Evolutionary conservation across 2,888 invertebrate species (phyloP), one percentile per base, ranked within the genome.

Genomic region (Erannis defoliaria): DNA sequence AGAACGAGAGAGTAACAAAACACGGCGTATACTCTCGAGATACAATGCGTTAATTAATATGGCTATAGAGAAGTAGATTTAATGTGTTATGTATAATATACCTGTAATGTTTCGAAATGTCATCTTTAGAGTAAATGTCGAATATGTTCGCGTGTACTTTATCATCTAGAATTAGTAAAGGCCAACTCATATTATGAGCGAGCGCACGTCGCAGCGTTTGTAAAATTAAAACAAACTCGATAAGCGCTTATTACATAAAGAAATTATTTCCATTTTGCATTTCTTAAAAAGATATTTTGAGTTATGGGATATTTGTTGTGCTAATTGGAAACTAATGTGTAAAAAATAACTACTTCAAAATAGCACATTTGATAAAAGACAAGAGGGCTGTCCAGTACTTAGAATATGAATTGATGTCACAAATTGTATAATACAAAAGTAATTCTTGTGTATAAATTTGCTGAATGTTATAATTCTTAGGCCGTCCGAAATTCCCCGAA

Each of bases 401-500:
- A 46, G 18, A 18, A 46, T 33, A 46, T 19, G 12, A 46, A 4
- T 31, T 31, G n/a, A 31, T 46, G 46, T 49, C 49, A 49, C 49
- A 49, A 49, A 49, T 48, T 46, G 26, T 31, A 18, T 14, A 14
- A n/a, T 14, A 26, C 8, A 8, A 26, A 26, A 26, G 8, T 6
- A 26, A 26, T 6, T n/a, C n/a, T n/a, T 2, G 1, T 26, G 26
- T 26, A 26, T n/a, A n/a, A n/a, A n/a, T 4, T 26, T 26, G 26
- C 5, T 26, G 8, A 26, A 8, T 26, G 26, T 31, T 10, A 31
- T 8, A 31, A 31, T 10, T 31, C 2, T 31, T 31, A 31, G 31
- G 31, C 6, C 1, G 31, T 10, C 10, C 26, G 26, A 8, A 26
- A 4, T 6, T 26, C 26, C 8, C 26, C 26, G 26, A 26, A 1